These are phyloP conservation scores for Clunio marinus DNA, from an alignment of 2,888 invertebrate species.

Conservation along the genomic window DNA sequence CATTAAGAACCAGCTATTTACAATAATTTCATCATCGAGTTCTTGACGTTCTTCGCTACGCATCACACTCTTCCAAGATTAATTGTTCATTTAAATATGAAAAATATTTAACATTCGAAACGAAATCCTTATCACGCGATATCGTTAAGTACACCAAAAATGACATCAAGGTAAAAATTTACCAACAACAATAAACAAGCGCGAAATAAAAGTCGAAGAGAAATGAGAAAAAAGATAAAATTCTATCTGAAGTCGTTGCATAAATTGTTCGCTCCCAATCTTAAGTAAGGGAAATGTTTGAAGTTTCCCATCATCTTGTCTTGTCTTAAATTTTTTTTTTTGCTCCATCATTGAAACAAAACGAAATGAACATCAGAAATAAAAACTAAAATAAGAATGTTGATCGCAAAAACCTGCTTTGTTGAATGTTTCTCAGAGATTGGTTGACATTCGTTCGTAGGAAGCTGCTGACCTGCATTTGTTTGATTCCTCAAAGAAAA, in stretches of 20 bases:
- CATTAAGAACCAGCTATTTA: constrained; percentile 4
- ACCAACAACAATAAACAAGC: too few species aligned
- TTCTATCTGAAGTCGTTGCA: too few species aligned
- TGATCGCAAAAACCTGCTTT: constrained; percentile 28
- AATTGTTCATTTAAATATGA: not conserved
- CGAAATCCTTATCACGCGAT: not conserved
- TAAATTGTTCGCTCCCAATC: too few species aligned
- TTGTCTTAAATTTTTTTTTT: too few species aligned
- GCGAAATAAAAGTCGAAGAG: too few species aligned
- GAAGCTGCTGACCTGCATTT: constrained; percentile 38
- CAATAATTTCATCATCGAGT: not conserved
- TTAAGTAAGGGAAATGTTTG: too few species aligned
- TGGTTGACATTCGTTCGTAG: constrained; percentile 24
- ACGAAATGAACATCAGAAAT: not conserved
- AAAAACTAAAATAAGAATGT: constrained; percentile 18
- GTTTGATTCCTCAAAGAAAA: constrained; percentile 1
- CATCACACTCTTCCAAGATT: not conserved
- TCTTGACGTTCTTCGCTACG: not conserved
- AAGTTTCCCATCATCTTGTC: too few species aligned
- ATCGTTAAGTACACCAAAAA: too few species aligned
- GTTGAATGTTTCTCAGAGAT: not conserved
- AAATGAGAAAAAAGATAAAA: too few species aligned
- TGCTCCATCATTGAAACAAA: not conserved
- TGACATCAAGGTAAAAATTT: too few species aligned
- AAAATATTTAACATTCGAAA: constrained; percentile 4